Evolutionary conservation across 1,140 invertebrate species (phyloP), one percentile per base, ranked within the genome.

Genomic region (Sitodiplosis mosellana): DNA sequence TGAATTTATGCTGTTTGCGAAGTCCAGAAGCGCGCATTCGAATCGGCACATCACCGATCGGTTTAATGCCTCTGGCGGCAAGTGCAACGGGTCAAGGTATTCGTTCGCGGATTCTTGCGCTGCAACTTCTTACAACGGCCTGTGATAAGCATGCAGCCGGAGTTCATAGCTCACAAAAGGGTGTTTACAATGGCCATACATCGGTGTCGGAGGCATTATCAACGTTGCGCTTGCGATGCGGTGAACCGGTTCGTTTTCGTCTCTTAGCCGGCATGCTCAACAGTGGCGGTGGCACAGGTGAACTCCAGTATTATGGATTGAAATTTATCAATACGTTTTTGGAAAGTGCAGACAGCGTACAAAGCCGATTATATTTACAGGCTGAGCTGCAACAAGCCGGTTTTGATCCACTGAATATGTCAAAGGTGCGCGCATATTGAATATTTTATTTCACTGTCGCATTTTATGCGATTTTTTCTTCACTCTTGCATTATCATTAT

Each of bases 131-230:
- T 17, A 80, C 81, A 43, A 80, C 78, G 57, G 76, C 80, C 20
- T 87, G 83, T 63, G 76, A 81, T 57, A 73, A 77, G 34, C 70
- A 77, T 2, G 72, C 72, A 1, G 58, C 57, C 3, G 27, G 40
- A 22, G 17, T 34, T 20, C 55, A 58, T 52, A 49, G 61, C 15
- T 53, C 59, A 3, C 62, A 55, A 53, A 67, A 54, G 43, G 53
- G 56, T 27, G 55, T 54, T 19, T 51, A 48, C 3, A 67, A 66
- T 11, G 87, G 87, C 6, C 84, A 88, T 63, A 73, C 74, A 0
- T 77, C 82, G 49, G 83, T 93, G 11, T 83, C 88, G 0, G 90
- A 95, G 62, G 87, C 90, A 0, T 75, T 94, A 48, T 87, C 87
- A 0, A 90, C 87, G 0, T 68, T 94, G 37, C 74, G 90, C 14